Evolutionary conservation across 2,888 invertebrate genomes (phyloP), one percentile per base, ranked within the genome.

Genomic region (Plusia festucae): DNA sequence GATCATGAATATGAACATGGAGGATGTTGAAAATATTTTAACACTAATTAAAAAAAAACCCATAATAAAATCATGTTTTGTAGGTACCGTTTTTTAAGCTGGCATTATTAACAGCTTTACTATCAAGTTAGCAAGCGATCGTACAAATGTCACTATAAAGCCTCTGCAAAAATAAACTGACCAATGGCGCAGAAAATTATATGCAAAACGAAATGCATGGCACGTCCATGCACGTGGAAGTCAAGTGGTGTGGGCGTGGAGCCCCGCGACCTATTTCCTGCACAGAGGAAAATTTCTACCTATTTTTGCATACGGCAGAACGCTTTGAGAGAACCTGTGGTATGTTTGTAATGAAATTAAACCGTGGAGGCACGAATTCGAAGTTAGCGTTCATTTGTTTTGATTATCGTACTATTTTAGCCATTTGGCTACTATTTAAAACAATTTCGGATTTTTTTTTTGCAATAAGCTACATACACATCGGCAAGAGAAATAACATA

Each of bases 201-300:
- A 54, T 57, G 53, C 59, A 60, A 65, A 57, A 49, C 15, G 44
- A 56, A 46, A 60, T 72, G 60, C 65, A 58, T 65, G 27, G 46
- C 65, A 73, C 53, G 54, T 15, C n/a, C 69, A 73, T 68, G 20
- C 60, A 65, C 52, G 54, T 34, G 24, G n/a, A 20, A 40, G 65
- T 65, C 40, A 32, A 69, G 57, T 57, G 53, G n/a, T 40, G 40
- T 40, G 64, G 22, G 46, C 46, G 46, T 18, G 40, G 40, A 54
- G 30, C 34, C 34, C 51, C 46, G 32, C 73, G 72, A 69, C 72
- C 74, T 46, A 69, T 27, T 63, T 65, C 9, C 57, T 22, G 16
- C 32, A 51, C 11, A 53, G 24, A 60, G 40, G 32, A 53, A 49
- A 46, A 58, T 60, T 57, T 32, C 18, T 49, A 46, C 22, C 46